These are phyloP conservation scores for Periphyllus acericola DNA, from an alignment of 2,888 invertebrate genomes.

Conservation along the genomic window DNA sequence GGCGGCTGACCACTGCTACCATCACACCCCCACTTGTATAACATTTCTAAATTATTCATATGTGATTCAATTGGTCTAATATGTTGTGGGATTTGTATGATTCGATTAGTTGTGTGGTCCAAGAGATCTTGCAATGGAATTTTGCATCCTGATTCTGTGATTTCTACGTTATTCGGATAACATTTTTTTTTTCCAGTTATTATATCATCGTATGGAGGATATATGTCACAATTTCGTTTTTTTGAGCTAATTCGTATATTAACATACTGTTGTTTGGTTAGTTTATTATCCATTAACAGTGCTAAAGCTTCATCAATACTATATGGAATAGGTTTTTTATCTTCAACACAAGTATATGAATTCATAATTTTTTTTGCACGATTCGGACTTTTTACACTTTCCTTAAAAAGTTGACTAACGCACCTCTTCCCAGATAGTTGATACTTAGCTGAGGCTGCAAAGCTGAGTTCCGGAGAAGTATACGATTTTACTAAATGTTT, in stretches of 20 bases:
- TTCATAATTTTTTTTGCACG: neutral
- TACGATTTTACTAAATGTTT: neutral
- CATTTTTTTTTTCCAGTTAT: neutral
- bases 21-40: too few relatives aligned
- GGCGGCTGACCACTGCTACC: too few relatives aligned
- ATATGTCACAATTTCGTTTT: neutral
- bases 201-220: neutral
- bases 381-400: neutral
- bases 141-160: too few relatives aligned
- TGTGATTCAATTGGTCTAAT: too few relatives aligned
- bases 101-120: too few relatives aligned
- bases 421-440: neutral
- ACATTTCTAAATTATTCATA: too few relatives aligned
- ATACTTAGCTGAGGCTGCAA: neutral
- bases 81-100: neutral
- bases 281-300: neutral
- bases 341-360: too few relatives aligned
- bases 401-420: neutral
- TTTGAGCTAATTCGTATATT: neutral
- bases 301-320: constrained; percentile 1
- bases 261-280: neutral
- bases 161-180: too few relatives aligned
- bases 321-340: neutral
- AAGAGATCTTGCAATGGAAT: too few relatives aligned
- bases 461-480: neutral